Conservation (phyloP, 2,888 invertebrate genomes). For the Drosophila anomalata region DNA sequence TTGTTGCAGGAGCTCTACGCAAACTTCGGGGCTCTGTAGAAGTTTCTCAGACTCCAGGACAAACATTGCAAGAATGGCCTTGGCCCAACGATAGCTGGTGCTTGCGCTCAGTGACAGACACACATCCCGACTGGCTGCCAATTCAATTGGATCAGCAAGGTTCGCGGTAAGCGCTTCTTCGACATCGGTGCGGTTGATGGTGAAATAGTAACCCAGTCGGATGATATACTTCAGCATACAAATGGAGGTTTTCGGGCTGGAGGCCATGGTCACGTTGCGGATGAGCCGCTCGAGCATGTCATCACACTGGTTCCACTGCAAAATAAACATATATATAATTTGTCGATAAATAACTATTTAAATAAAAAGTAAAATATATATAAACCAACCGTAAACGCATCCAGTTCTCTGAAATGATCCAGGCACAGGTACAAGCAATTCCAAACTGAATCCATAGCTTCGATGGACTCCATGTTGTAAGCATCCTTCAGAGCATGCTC, state of each 20-base stretch:
- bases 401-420: constrained; percentile 68
- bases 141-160: constrained; percentile 28
- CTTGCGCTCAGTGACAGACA: constrained; percentile 65
- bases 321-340: background rate
- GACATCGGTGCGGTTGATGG: constrained; percentile 70
- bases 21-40: constrained; percentile 59
- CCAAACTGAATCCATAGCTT: constrained; percentile 70
- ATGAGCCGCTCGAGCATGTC: constrained; percentile 80
- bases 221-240: constrained; percentile 72
- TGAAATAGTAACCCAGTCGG: constrained; percentile 69
- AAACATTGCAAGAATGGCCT: constrained; percentile 77
- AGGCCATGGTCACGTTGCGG: constrained; percentile 72
- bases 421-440: constrained; percentile 79
- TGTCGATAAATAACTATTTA: no score
- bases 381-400: constrained; percentile 62
- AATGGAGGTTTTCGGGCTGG: constrained; percentile 63
- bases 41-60: constrained; percentile 77
- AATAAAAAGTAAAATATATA: background rate
- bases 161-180: constrained; percentile 49
- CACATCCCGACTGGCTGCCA: constrained; percentile 54
- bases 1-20: constrained; percentile 62
- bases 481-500: constrained; percentile 76
- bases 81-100: constrained; percentile 81
- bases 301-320: constrained; percentile 81
- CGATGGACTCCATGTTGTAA: constrained; percentile 64